phyloP scores from a whole-genome alignment of 2,797 vertebrate species.

The Melopsittacus undulatus region DNA sequence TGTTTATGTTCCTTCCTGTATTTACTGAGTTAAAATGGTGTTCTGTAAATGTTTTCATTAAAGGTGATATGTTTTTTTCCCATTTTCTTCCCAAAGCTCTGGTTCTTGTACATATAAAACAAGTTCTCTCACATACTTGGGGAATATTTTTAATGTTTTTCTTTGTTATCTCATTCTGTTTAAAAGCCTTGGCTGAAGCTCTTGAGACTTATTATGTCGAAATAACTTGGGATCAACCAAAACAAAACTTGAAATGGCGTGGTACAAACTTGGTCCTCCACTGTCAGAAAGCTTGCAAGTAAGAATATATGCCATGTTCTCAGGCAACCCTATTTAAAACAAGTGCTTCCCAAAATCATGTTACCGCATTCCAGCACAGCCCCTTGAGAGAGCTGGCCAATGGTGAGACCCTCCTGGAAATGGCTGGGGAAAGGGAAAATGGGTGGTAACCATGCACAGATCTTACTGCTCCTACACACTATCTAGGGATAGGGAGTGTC shows the following conservation, averaged over 20 bases:
- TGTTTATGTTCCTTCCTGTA: not conserved
- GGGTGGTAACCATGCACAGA: not conserved
- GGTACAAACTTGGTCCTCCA: not conserved
- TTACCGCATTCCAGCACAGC: not conserved
- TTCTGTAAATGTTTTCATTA: not conserved
- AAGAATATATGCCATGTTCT: not conserved
- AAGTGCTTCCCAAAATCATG: not conserved
- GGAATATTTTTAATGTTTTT: not conserved
- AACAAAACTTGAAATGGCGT: not conserved
- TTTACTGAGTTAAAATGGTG: not conserved
- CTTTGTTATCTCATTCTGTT: not conserved
- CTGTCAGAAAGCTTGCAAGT: not conserved
- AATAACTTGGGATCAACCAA: not conserved
- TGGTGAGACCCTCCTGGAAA: not conserved
- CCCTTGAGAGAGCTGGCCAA: not conserved
- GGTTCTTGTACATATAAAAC: not conserved
- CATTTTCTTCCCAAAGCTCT: not conserved
- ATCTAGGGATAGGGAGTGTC: not conserved
- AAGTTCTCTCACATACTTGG: not conserved
- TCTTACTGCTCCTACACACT: not conserved
- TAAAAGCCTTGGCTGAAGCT: not conserved
- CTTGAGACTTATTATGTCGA: not conserved
- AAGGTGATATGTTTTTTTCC: not conserved
- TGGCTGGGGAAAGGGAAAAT: not conserved
- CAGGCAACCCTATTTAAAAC: not conserved